Evolutionary conservation across 2,113 vertebrate genomes (phyloP).

Genomic region (Takifugu flavidus): DNA sequence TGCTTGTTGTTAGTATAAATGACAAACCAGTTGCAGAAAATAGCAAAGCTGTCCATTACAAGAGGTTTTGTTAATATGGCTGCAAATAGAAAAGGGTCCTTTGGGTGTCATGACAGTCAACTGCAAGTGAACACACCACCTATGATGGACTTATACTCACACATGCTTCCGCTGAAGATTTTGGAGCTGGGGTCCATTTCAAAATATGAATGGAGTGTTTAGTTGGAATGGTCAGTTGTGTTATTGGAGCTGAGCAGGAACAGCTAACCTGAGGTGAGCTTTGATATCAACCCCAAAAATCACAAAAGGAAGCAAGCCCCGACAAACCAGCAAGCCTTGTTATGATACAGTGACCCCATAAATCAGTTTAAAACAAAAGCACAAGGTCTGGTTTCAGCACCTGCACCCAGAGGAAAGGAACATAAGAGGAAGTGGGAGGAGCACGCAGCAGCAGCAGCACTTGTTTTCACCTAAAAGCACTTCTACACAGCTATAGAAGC

Average conservation of each 20-base stretch:
- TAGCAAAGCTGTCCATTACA: constrained; percentile 30
- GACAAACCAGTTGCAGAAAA: constrained; percentile 47
- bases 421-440: constrained; percentile 23
- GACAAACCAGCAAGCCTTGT: constrained; percentile 74
- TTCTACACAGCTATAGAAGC: no score
- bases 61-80: constrained; percentile 40
- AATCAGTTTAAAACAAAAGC: background rate
- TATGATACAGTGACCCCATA: constrained; percentile 22
- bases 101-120: constrained; percentile 11
- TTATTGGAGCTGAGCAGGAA: constrained; percentile 77
- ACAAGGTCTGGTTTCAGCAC: constrained; percentile 35
- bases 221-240: constrained; percentile 60
- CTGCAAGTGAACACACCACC: constrained; percentile 40
- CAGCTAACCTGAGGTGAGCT: constrained; percentile 96
- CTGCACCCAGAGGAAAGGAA: constrained; percentile 52
- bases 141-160: constrained; percentile 84
- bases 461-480: background rate
- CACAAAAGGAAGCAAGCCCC: constrained; percentile 73
- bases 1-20: constrained; percentile 49
- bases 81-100: constrained; percentile 9
- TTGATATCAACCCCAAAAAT: constrained; percentile 68
- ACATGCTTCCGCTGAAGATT: constrained; percentile 70
- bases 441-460: constrained; percentile 2
- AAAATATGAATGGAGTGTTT: constrained; percentile 60
- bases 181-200: constrained; percentile 56